Evolutionary conservation across 2,888 invertebrate genomes (phyloP).

Genomic region (Eupithecia centaureata): DNA sequence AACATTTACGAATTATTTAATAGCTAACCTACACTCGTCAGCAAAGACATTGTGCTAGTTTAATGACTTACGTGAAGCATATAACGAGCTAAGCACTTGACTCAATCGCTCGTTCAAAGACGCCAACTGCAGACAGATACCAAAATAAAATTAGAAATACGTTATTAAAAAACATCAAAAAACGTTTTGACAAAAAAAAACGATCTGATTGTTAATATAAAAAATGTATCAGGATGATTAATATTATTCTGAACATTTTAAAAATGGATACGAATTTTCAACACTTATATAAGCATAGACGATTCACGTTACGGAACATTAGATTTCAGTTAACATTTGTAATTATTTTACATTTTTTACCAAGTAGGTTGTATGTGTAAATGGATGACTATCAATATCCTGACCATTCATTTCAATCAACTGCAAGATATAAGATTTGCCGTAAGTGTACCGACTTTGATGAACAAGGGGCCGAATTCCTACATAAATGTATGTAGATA

Average conservation of each 20-base stretch:
- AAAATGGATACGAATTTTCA: background rate
- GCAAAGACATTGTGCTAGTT: conserved; percentile 10
- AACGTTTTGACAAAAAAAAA: background rate
- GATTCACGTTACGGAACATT: background rate
- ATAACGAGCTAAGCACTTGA: conserved; percentile 73
- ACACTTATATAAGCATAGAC: background rate
- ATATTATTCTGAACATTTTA: background rate
- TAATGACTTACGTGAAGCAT: conserved; percentile 71
- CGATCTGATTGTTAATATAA: background rate
- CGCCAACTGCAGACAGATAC: conserved; percentile 62
- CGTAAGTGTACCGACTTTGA: background rate
- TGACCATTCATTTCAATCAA: background rate
- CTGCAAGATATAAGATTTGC: background rate
- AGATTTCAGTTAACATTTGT: no score
- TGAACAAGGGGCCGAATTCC: no score
- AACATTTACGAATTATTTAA: background rate
- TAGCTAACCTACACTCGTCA: background rate
- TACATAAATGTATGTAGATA: no score
- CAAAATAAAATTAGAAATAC: background rate
- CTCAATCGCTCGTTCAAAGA: conserved; percentile 73
- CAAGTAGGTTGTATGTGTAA: background rate
- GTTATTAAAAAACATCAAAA: background rate
- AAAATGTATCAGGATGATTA: background rate
- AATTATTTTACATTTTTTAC: background rate
- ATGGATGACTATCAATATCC: background rate